A percentile compares a stretch with the other conserved stretches of the same genome.
These are phyloP conservation scores for Drosophila triauraria DNA, from an alignment of 1,140 invertebrate genomes.

Conservation along the genomic window DNA sequence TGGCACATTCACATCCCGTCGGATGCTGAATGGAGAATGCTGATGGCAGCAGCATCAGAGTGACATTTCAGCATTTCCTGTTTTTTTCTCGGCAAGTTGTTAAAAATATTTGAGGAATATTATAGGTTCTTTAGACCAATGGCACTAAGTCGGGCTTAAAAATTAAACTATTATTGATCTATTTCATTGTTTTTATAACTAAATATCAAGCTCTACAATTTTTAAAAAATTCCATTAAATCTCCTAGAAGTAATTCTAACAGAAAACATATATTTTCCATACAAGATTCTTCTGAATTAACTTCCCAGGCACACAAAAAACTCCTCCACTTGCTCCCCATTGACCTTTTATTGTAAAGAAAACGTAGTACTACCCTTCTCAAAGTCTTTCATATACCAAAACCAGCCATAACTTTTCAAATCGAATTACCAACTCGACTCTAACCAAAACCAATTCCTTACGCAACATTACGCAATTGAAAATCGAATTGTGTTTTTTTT, in stretches of 20 bases:
- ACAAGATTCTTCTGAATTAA: background rate
- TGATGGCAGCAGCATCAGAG: conserved; percentile 65
- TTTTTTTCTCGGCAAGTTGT: conserved; percentile 33
- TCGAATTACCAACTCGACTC: conserved; percentile 52
- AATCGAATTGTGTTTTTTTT: conserved; percentile 72
- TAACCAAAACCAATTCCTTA: conserved; percentile 66
- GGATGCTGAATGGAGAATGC: conserved; percentile 40
- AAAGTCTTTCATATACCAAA: conserved; percentile 14
- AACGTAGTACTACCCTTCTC: conserved; percentile 2
- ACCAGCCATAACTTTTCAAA: conserved; percentile 61
- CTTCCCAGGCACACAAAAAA: background rate
- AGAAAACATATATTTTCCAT: background rate
- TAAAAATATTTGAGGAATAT: conserved; percentile 19
- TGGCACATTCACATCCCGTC: conserved; percentile 38
- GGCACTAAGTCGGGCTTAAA: background rate
- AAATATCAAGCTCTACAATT: too few species aligned
- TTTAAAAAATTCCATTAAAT: too few species aligned
- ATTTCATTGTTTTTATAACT: too few species aligned
- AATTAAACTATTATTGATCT: background rate
- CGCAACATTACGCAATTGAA: conserved; percentile 79
- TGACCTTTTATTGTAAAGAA: conserved; percentile 11
- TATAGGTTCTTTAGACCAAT: background rate
- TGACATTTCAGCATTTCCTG: conserved; percentile 69
- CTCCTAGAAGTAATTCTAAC: background rate
- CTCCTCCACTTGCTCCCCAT: background rate